Conservation (phyloP, 2,888 invertebrate species). For the Netelia melanura region DNA sequence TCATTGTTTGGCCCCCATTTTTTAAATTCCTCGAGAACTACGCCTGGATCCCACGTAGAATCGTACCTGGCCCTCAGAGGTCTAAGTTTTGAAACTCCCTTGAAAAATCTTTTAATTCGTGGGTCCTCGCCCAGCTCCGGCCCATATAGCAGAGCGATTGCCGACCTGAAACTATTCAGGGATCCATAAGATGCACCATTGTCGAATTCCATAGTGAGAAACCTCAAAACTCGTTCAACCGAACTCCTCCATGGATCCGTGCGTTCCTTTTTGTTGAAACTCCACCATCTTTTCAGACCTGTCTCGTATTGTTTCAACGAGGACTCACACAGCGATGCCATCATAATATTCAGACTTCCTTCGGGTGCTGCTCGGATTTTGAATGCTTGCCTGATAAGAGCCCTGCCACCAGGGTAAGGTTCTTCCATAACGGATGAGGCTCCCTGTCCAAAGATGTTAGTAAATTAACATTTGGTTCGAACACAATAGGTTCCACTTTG, state of each 20-base stretch:
- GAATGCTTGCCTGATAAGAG: constrained; percentile 43
- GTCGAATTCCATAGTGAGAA: constrained; percentile 1
- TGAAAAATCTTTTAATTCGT: no score
- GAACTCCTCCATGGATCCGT: neutral
- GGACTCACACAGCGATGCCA: constrained; percentile 35
- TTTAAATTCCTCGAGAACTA: constrained; percentile 45
- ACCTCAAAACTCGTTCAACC: neutral
- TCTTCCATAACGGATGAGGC: constrained; percentile 31
- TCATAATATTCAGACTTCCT: neutral
- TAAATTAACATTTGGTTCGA: constrained; percentile 38
- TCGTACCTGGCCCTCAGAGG: no score
- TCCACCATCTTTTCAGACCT: constrained; percentile 35
- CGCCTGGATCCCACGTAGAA: neutral
- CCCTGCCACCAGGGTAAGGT: constrained; percentile 56
- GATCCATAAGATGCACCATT: no score
- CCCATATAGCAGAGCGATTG: no score
- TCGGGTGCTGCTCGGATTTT: constrained; percentile 2
- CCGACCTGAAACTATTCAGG: no score
- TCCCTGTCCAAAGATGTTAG: constrained; percentile 42
- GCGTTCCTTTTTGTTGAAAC: neutral
- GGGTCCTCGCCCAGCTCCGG: no score
- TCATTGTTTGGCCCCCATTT: neutral
- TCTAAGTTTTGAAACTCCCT: no score
- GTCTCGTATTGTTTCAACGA: constrained; percentile 40
- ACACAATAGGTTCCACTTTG: constrained; percentile 26